Evolutionary conservation across 2,888 invertebrate genomes (phyloP).

Genomic region (Synanthedon myopaeformis): DNA sequence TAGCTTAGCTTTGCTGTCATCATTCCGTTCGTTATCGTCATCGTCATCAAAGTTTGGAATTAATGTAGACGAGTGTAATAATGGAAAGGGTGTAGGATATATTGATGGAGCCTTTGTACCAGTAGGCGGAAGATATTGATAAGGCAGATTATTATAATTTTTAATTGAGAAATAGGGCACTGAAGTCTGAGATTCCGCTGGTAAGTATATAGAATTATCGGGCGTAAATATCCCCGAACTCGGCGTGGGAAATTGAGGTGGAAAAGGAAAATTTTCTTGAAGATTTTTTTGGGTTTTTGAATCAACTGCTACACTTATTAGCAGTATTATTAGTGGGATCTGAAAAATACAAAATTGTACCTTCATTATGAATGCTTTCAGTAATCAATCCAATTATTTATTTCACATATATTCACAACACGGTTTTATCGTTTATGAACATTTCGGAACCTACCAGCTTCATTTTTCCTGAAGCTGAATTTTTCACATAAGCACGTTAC

Average conservation of each 20-base stretch:
- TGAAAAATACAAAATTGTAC: slow-evolving; percentile 23
- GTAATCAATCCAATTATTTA: slow-evolving; percentile 11
- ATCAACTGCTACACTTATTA: slow-evolving; percentile 25
- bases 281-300: slow-evolving; percentile 27
- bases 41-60: slow-evolving; percentile 31
- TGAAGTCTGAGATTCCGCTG: slow-evolving; percentile 47
- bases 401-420: neutral
- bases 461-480: slow-evolving; percentile 51
- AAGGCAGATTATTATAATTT: slow-evolving; percentile 40
- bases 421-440: slow-evolving; percentile 18
- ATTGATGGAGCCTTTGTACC: slow-evolving; percentile 38
- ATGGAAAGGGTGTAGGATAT: slow-evolving; percentile 42
- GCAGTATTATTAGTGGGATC: slow-evolving; percentile 38
- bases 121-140: slow-evolving; percentile 43
- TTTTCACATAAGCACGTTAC: slow-evolving; percentile 39
- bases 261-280: slow-evolving; percentile 43
- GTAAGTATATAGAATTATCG: slow-evolving; percentile 48
- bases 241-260: slow-evolving; percentile 40
- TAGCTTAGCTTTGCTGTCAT: slow-evolving; percentile 13
- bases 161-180: slow-evolving; percentile 45
- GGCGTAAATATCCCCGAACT: slow-evolving; percentile 31
- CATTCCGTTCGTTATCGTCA: slow-evolving; percentile 24
- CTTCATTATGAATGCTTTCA: too few relatives aligned
- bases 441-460: slow-evolving; percentile 58
- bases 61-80: slow-evolving; percentile 36